phyloP scores from a whole-genome alignment of 2,113 vertebrate species.

The Reinhardtius hippoglossoides region DNA sequence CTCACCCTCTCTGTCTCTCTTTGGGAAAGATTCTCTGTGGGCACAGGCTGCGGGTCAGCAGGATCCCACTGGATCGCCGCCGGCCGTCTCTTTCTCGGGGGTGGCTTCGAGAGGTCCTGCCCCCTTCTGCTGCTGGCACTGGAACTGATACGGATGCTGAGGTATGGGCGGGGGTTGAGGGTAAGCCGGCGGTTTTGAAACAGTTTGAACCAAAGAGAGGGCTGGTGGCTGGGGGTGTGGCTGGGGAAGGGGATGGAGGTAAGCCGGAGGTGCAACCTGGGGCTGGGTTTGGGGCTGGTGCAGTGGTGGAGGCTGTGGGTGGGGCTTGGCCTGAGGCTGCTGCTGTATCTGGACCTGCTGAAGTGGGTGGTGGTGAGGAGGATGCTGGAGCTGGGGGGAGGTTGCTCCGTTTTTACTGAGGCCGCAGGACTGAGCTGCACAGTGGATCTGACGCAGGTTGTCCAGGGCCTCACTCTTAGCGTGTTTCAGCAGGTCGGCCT shows the following conservation, averaged over 20 bases:
- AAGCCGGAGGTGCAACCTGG: conserved; percentile 23
- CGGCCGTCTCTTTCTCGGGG: conserved; percentile 79
- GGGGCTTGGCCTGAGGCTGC: conserved; percentile 54
- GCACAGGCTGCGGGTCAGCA: conserved; percentile 84
- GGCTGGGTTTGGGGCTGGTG: conserved; percentile 24
- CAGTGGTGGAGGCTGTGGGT: conserved; percentile 19
- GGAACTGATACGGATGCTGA: conserved; percentile 54
- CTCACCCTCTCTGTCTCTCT: conserved; percentile 56
- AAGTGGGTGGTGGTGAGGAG: conserved; percentile 49
- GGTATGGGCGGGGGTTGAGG: conserved; percentile 64
- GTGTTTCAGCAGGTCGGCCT: conserved; percentile 91
- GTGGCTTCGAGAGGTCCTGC: conserved; percentile 78
- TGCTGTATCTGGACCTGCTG: conserved; percentile 54
- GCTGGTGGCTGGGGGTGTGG: conserved; percentile 45
- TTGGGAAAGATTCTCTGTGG: conserved; percentile 66
- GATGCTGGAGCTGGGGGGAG: conserved; percentile 76
- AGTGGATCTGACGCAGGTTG: conserved; percentile 92
- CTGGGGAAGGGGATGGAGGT: conserved; percentile 18
- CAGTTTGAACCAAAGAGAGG: conserved; percentile 54
- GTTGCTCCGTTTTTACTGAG: conserved; percentile 87
- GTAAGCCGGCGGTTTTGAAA: conserved; percentile 74
- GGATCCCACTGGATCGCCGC: conserved; percentile 65
- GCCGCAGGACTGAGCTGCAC: conserved; percentile 90
- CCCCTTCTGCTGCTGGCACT: conserved; percentile 68
- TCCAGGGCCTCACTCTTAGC: conserved; percentile 90